Percentiles rank a stretch among this genome's conserved stretches.
Evolutionary conservation across 2,113 vertebrate genomes (phyloP).

Genomic region (Mormyrus lacerda): DNA sequence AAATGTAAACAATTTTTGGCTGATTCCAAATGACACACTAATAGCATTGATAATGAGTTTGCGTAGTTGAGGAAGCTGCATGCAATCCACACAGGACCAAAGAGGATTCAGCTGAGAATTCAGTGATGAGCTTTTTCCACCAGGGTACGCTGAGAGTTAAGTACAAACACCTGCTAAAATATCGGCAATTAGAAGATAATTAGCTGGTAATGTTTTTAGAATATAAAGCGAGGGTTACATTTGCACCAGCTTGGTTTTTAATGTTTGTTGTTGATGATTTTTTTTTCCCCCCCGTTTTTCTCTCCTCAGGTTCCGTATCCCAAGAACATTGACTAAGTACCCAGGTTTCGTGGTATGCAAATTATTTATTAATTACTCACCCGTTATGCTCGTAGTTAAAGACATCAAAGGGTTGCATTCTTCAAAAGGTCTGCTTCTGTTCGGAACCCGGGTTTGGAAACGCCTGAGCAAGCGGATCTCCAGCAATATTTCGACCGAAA

Average conservation of each 20-base stretch:
- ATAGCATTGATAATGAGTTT: constrained; percentile 28
- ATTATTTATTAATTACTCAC: constrained; percentile 85
- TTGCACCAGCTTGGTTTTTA: constrained; percentile 83
- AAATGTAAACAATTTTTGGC: constrained; percentile 27
- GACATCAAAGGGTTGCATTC: constrained; percentile 57
- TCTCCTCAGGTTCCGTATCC: constrained; percentile 70
- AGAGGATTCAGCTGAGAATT: constrained; percentile 66
- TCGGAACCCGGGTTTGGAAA: constrained; percentile 16
- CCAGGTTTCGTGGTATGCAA: constrained; percentile 71
- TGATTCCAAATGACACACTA: constrained; percentile 27
- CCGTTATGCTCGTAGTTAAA: constrained; percentile 68
- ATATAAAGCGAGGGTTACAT: constrained; percentile 84
- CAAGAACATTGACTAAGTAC: constrained; percentile 78
- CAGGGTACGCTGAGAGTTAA: constrained; percentile 74
- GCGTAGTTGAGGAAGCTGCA: constrained; percentile 14
- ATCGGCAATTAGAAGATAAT: constrained; percentile 84
- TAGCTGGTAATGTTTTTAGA: constrained; percentile 85
- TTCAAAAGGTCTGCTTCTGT: constrained; percentile 27
- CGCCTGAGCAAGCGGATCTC: constrained; percentile 21
- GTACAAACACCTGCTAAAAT: constrained; percentile 84
- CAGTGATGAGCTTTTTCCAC: constrained; percentile 66
- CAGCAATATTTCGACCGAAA: constrained; percentile 19
- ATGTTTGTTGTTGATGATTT: constrained; percentile 57
- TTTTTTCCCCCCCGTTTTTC: constrained; percentile 39
- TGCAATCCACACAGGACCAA: constrained; percentile 50